Percentiles rank a stretch among this genome's conserved stretches.
Conservation (phyloP, 2,113 vertebrate species). For the Empidonax traillii region DNA sequence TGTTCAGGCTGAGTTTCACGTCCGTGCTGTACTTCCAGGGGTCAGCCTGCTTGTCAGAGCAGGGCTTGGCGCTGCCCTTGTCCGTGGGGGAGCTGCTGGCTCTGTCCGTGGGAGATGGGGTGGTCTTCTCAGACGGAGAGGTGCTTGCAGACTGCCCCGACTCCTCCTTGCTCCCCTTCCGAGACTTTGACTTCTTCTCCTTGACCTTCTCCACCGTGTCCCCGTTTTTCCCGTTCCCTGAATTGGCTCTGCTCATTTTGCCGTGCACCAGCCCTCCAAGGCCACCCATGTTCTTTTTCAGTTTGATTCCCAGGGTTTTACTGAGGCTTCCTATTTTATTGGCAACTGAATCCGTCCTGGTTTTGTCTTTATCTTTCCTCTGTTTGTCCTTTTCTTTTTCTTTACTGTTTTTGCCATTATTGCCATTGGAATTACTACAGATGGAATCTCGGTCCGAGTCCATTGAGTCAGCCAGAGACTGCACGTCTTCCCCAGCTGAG, state of each 20-base stretch:
- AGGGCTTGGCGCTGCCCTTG: constrained; percentile 69
- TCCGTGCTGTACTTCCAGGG: constrained; percentile 98
- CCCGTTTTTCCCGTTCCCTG: constrained; percentile 84
- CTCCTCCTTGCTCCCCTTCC: constrained; percentile 89
- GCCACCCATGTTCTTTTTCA: constrained; percentile 99
- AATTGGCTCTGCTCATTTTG: constrained; percentile 90
- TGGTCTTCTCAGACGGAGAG: constrained; percentile 93
- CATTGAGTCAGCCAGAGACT: constrained; percentile 95
- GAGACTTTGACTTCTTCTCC: constrained; percentile 80
- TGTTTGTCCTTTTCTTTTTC: constrained; percentile 93
- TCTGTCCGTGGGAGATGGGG: constrained; percentile 90
- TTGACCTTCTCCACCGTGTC: constrained; percentile 74
- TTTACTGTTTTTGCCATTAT: constrained; percentile 86
- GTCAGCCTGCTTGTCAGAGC: constrained; percentile 83
- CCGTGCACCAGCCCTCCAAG: constrained; percentile 94
- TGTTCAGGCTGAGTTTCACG: constrained; percentile 98
- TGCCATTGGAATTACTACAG: constrained; percentile 96
- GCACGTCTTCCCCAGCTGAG: constrained; percentile 94
- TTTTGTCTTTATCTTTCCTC: constrained; percentile 96
- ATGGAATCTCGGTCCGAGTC: constrained; percentile 97
- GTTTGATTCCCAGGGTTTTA: constrained; percentile 95
- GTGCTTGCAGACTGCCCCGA: constrained; percentile 90
- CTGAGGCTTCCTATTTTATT: constrained; percentile 98
- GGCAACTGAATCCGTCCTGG: constrained; percentile 92
- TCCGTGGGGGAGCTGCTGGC: constrained; percentile 76